Evolutionary conservation across 2,113 vertebrate genomes (phyloP).

Genomic region (Anser cygnoides): DNA sequence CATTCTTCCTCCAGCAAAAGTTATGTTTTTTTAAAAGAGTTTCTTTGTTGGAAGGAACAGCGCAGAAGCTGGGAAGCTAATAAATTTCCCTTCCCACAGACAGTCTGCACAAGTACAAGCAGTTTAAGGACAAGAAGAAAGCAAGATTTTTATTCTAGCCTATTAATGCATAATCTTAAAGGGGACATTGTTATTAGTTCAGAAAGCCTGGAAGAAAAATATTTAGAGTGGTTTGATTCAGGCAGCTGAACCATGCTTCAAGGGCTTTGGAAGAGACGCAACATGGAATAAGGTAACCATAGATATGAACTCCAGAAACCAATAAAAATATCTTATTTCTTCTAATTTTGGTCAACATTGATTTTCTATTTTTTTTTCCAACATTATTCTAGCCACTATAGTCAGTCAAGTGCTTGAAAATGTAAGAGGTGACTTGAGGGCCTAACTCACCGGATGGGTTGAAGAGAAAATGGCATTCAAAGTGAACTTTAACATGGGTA

Average conservation of each 20-base stretch:
- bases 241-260: neutral
- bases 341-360: neutral
- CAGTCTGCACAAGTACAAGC: neutral
- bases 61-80: neutral
- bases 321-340: neutral
- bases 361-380: neutral
- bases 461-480: neutral
- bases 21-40: rapidly evolving
- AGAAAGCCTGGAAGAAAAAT: neutral
- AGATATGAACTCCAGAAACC: neutral
- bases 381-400: neutral
- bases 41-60: neutral
- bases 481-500: rapidly evolving
- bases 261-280: neutral
- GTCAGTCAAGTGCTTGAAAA: neutral
- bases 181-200: neutral
- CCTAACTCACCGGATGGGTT: neutral
- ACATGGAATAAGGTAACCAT: neutral
- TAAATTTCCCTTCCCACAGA: neutral
- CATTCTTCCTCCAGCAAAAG: neutral
- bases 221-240: neutral
- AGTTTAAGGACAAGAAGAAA: neutral
- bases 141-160: neutral
- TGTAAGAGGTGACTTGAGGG: rapidly evolving
- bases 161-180: neutral